These are phyloP conservation scores for Drosophila suzukii DNA, from an alignment of 1,140 invertebrate genomes.

Conservation along the genomic window DNA sequence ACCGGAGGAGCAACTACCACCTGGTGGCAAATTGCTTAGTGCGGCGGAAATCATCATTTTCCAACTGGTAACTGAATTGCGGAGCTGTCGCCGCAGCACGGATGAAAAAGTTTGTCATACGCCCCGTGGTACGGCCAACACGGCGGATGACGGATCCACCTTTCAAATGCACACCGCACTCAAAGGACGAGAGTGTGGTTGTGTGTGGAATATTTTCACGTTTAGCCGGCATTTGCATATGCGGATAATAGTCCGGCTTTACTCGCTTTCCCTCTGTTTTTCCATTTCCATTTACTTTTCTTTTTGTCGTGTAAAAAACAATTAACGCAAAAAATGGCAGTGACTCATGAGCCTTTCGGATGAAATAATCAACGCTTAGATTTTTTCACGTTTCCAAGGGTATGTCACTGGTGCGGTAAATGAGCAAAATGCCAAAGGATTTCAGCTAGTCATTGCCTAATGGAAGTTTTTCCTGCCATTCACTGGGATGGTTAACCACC, in stretches of 20 bases:
- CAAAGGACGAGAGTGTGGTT: slow-evolving; percentile 14
- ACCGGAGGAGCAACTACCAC: slow-evolving; percentile 21
- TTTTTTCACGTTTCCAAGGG: slow-evolving; percentile 61
- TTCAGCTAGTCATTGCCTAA: slow-evolving; percentile 30
- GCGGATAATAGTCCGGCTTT: slow-evolving; percentile 19
- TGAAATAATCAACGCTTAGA: slow-evolving; percentile 54
- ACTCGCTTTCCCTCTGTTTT: slow-evolving; percentile 19
- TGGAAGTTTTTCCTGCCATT: neutral
- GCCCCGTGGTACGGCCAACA: slow-evolving; percentile 48
- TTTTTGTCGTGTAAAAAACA: slow-evolving; percentile 62
- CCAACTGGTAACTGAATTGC: slow-evolving; percentile 65
- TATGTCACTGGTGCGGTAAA: slow-evolving; percentile 10
- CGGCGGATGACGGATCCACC: slow-evolving; percentile 55
- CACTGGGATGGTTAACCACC: neutral
- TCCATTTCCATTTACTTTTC: slow-evolving; percentile 8
- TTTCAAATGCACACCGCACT: slow-evolving; percentile 56
- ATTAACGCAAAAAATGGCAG: slow-evolving; percentile 66
- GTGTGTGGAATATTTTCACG: slow-evolving; percentile 70
- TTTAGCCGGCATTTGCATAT: slow-evolving; percentile 56
- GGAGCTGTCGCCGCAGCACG: slow-evolving; percentile 31
- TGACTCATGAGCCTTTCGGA: slow-evolving; percentile 60
- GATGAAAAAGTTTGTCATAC: slow-evolving; percentile 45
- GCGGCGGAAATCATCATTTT: slow-evolving; percentile 70
- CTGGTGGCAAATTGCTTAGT: slow-evolving; percentile 67
- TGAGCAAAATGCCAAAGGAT: slow-evolving; percentile 15